Base-by-base conservation (phyloP, 2,113 vertebrate species). In the Mustelus asterias region DNA sequence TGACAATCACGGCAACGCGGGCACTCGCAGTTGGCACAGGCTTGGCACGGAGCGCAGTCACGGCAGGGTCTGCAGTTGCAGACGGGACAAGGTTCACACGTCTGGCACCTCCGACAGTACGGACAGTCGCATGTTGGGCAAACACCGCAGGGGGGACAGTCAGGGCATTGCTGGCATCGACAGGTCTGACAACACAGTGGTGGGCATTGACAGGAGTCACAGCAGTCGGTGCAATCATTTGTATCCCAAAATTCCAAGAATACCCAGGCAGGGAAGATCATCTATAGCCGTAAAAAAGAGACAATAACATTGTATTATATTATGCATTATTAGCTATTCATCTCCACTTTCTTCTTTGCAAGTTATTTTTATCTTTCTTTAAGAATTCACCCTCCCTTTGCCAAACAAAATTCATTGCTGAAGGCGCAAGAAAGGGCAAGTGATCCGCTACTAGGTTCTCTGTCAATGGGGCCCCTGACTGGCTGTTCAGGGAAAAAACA, bases 261-360 rank as follows among this genome's bases (percentile, higher is more conserved):
- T 26, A 95, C 69, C 37, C 69, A 95, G 13, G 69, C 37, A 33
- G 94, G 94, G 7, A 95, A 95, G 94, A 95, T 95, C 94, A 95
- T 95, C 94, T 93, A 24, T 22, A 37, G 37, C 18, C 5, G n/a
- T 20, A 22, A 83, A 65, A 67, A 65, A 63, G 20, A 37, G 60
- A 93, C 3, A 90, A 90, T 3, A 65, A 18, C 18, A 41, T 80
- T 83, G 13, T 13, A 80, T 37, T 37, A 16, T 6, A 22, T 83
- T 83, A 76, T 33, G 10, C 26, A 33, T 76, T 76, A 76, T 33
- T 33, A 76, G 29, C 9, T 33, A 33, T 76, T 76, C 72, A 33
- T 76, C 26, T 29, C 70, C 1, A 76, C 65, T 67, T 63, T n/a
- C 7, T n/a, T 10, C 33, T 63, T 67, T 1, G 1, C 0, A 20